Evolutionary conservation across 2,797 vertebrate genomes (phyloP).

Genomic region (Prionace glauca): DNA sequence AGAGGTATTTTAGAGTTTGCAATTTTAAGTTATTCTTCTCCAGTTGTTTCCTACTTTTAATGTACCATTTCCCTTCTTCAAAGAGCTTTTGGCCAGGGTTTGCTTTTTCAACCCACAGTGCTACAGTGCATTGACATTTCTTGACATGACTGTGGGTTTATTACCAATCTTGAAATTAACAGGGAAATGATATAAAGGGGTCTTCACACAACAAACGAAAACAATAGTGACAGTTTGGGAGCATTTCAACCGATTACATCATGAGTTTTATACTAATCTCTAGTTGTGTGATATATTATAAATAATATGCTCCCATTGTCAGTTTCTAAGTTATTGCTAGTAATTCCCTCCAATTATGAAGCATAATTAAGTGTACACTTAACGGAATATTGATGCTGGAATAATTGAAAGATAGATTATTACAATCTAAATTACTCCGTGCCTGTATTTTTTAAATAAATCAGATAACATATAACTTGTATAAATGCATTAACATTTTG

Average conservation of each 20-base stretch:
- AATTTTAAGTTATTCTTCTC: background rate
- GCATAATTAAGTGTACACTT: background rate
- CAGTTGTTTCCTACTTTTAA: background rate
- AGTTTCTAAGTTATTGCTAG: background rate
- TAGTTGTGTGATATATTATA: background rate
- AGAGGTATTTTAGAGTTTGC: background rate
- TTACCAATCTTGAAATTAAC: background rate
- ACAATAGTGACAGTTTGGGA: background rate
- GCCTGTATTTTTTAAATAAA: background rate
- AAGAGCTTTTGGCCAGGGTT: background rate
- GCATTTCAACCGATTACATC: background rate
- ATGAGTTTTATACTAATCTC: background rate
- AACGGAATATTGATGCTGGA: background rate
- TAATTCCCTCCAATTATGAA: background rate
- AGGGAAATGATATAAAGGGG: background rate
- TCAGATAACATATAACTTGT: background rate
- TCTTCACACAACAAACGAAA: background rate
- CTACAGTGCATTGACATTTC: background rate
- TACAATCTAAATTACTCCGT: slow-evolving; percentile 2
- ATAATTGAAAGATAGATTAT: background rate
- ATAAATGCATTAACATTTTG: background rate
- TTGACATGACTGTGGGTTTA: background rate
- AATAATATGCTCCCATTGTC: background rate
- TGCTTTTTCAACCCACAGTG: background rate
- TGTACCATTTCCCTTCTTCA: background rate